These are phyloP conservation scores for Petrocephalus schoutedeni DNA, from an alignment of 2,797 vertebrate species.

Conservation along the genomic window DNA sequence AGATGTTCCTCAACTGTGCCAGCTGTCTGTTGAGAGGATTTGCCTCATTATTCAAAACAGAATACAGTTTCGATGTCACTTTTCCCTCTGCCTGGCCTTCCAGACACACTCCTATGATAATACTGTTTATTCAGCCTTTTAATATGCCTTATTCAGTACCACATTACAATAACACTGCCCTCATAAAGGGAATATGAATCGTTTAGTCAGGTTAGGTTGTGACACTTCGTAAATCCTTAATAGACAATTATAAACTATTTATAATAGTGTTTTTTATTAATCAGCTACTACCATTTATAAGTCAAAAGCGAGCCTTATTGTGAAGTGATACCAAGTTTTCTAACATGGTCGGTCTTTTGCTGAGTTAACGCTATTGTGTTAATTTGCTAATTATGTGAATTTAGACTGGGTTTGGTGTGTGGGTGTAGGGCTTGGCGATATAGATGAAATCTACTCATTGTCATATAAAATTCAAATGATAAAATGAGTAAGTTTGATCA, in stretches of 20 bases:
- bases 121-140: neutral
- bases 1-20: neutral
- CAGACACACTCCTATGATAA: neutral
- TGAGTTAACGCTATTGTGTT: neutral
- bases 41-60: neutral
- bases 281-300: neutral
- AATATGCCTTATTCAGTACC: neutral
- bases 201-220: neutral
- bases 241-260: neutral
- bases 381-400: neutral
- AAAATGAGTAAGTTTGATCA: neutral
- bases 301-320: neutral
- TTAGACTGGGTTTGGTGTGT: neutral
- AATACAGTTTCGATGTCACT: neutral
- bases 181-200: neutral
- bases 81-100: neutral
- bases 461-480: neutral
- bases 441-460: neutral
- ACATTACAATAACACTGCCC: neutral
- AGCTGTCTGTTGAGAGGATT: neutral
- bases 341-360: neutral
- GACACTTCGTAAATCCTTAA: neutral
- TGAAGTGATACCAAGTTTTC: neutral
- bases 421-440: neutral
- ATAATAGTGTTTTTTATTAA: neutral